phyloP scores from a whole-genome alignment of 2,113 vertebrate species.

The Podarcis muralis region DNA sequence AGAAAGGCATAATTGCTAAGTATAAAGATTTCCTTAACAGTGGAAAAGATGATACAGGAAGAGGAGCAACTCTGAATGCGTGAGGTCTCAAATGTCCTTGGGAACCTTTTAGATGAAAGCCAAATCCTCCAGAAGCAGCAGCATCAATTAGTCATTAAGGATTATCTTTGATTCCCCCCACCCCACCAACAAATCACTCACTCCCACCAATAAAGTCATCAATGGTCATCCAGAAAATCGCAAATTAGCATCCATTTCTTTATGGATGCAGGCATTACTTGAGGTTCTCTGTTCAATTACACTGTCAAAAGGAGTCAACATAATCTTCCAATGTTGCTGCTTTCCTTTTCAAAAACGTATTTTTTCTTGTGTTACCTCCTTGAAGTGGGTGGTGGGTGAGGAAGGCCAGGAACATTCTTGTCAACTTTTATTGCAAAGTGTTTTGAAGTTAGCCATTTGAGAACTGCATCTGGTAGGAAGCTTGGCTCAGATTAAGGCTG shows the following conservation, averaged over 20 bases:
- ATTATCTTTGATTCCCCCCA: neutral
- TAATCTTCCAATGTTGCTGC: conserved; percentile 17
- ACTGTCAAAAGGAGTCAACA: neutral
- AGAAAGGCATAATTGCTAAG: neutral
- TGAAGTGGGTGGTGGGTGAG: neutral
- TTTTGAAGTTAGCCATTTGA: conserved; percentile 13
- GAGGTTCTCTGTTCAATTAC: neutral
- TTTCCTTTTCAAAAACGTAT: neutral
- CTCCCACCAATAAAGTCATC: neutral
- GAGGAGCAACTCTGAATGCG: neutral
- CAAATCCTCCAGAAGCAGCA: neutral
- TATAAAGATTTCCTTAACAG: neutral
- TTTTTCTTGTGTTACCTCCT: neutral
- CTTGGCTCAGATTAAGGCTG: neutral
- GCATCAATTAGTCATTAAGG: neutral
- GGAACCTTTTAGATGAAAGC: neutral
- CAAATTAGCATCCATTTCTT: neutral
- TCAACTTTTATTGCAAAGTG: conserved; percentile 33
- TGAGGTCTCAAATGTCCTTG: neutral
- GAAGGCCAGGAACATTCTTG: neutral
- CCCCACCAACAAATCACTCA: neutral
- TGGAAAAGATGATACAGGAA: neutral
- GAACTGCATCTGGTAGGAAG: neutral
- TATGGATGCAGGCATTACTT: neutral
- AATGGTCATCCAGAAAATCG: neutral